Evolutionary conservation across 2,113 vertebrate species (phyloP), one percentile per base, ranked within the genome.

Genomic region (Heliornis fulica): DNA sequence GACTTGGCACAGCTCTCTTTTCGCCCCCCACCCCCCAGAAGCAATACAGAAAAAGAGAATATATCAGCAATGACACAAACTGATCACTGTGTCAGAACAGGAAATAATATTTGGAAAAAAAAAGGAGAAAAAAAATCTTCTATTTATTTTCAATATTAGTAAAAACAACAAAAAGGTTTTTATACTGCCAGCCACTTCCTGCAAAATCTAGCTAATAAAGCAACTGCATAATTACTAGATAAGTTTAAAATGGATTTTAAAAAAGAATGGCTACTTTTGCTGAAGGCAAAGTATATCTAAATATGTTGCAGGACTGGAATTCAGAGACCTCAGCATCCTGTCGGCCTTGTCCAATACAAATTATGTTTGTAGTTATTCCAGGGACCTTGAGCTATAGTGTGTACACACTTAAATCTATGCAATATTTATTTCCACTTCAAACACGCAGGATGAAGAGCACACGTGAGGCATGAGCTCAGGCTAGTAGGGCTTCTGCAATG

Each of bases 221-320:
- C 41, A 90, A 70, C 13, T 80, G 54, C 31, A 70, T 79, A 89
- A 93, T 84, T 64, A 77, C 34, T 70, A 87, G 74, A 59, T 80
- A 87, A 94, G 46, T 89, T 92, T 95, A 43, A 96, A 88, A 83
- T 53, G 28, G 80, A 85, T 93, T 96, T 94, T 87, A 61, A 13
- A 82, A 84, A 92, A 83, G 31, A 87, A 87, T 63, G 40, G 28
- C 51, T 51, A 77, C 61, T 78, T 95, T 85, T 96, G 78, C 82
- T 87, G 15, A 43, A 91, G 79, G 76, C 48, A 72, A 82, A 81
- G 16, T 65, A 23, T n/a, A 77, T 70, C 38, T 90, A 93, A 90
- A 54, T 87, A 83, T 2, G 26, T 54, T 92, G 41, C 78, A 88
- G 63, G 76, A 91, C 51, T 74, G 41, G 26, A n/a, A 90, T 86